Conservation (phyloP, 2,888 invertebrate genomes). For the Apamea epomidion region DNA sequence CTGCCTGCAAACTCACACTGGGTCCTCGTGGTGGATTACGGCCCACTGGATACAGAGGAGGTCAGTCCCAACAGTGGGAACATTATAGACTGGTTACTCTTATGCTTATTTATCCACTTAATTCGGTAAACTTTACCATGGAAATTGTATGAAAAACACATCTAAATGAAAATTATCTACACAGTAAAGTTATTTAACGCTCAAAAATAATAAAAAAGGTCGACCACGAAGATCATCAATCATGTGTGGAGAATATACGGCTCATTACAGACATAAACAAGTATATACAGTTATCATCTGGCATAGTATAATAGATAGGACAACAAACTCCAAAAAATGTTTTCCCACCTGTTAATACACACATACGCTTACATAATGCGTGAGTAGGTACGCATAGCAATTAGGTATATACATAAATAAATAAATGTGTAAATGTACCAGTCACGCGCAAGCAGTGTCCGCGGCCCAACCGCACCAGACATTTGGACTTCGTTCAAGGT, state of each 20-base stretch:
- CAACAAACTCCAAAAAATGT: conserved; percentile 2
- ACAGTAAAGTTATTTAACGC: not conserved
- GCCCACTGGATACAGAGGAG: too few relatives aligned
- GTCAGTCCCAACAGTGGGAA: not conserved
- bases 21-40: not conserved
- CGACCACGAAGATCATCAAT: not conserved
- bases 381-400: conserved; percentile 74
- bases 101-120: not conserved
- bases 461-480: conserved; percentile 61
- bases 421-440: conserved; percentile 71
- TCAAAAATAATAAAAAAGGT: not conserved
- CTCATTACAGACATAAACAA: not conserved
- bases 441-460: conserved; percentile 72
- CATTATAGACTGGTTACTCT: not conserved
- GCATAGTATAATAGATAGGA: not conserved
- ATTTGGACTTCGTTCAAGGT: conserved; percentile 75
- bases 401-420: conserved; percentile 64
- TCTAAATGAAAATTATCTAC: not conserved
- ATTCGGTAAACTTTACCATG: not conserved
- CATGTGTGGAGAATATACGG: not conserved
- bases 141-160: not conserved
- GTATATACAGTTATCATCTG: not conserved
- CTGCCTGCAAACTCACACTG: not conserved
- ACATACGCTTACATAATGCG: conserved; percentile 48
- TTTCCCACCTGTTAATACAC: conserved; percentile 46